These are phyloP conservation scores for Piprites chloris DNA, from an alignment of 2,113 vertebrate species.

Conservation along the genomic window DNA sequence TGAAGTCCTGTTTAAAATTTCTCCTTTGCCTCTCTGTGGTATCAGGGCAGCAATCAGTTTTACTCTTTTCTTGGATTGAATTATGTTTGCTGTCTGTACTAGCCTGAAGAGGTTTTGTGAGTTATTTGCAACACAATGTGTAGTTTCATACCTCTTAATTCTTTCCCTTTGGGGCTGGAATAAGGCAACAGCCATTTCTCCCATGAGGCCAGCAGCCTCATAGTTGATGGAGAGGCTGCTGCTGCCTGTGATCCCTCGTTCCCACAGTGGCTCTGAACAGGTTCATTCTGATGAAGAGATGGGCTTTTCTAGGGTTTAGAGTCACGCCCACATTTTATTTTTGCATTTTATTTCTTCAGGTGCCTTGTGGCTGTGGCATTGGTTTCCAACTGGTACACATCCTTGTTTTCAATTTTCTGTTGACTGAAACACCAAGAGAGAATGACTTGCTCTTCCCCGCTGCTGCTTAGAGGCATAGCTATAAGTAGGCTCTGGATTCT, in stretches of 20 bases:
- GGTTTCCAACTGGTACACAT: neutral
- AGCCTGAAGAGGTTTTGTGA: constrained; percentile 17
- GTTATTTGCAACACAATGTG: neutral
- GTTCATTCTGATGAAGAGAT: neutral
- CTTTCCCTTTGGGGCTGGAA: neutral
- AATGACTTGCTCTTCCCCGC: neutral
- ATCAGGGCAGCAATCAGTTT: neutral
- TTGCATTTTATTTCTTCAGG: neutral
- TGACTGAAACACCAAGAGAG: neutral
- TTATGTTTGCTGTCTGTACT: neutral
- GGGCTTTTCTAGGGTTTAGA: neutral
- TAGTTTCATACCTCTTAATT: neutral
- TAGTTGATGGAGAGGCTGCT: neutral
- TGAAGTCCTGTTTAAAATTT: neutral
- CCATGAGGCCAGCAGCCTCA: neutral
- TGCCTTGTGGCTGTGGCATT: fast-evolving
- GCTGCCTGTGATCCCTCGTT: neutral
- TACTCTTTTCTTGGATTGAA: neutral
- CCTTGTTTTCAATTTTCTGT: neutral
- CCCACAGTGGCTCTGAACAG: neutral
- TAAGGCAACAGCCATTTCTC: neutral
- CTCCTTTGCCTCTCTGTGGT: neutral
- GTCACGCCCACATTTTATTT: neutral
- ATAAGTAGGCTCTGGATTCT: neutral
- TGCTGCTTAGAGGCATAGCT: neutral